Percentiles rank a stretch among this genome's conserved stretches.
Evolutionary conservation across 92 coral and sea anemone genomes (phyloP).

Genomic region (Pocillopora grandis): DNA sequence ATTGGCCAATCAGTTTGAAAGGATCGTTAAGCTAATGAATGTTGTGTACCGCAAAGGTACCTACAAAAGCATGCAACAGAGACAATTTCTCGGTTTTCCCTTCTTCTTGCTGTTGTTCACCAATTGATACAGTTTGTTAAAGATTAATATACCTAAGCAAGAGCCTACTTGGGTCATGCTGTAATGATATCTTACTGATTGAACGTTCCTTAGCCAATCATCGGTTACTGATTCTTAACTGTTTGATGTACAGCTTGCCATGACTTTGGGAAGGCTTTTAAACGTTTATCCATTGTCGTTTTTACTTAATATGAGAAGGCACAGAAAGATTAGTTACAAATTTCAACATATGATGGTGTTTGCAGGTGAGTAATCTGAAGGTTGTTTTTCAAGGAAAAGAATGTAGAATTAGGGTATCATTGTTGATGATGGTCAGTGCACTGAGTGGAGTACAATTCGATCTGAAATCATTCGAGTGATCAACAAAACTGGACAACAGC

Average conservation of each 20-base stretch:
- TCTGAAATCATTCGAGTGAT: no score
- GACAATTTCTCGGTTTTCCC: no score
- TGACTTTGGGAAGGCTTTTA: slow-evolving; percentile 83
- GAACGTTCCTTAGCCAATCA: not conserved
- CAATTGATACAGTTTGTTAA: no score
- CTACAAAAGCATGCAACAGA: no score
- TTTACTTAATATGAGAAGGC: slow-evolving; percentile 82
- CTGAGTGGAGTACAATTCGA: no score
- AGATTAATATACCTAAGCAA: no score
- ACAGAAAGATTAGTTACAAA: slow-evolving; percentile 78
- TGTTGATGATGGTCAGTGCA: not conserved
- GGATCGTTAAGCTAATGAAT: no score
- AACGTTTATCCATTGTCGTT: slow-evolving; percentile 94
- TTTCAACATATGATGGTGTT: slow-evolving; percentile 98
- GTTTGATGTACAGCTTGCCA: slow-evolving; percentile 67
- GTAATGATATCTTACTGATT: not conserved
- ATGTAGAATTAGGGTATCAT: not conserved
- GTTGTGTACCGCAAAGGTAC: no score
- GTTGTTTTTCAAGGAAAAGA: not conserved
- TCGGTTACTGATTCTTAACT: slow-evolving; percentile 27
- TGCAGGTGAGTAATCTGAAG: slow-evolving; percentile 63
- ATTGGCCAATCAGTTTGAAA: no score
- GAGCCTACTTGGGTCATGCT: no score
- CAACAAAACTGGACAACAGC: no score
- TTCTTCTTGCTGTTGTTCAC: no score